Conservation (phyloP, 2,888 invertebrate genomes). For the Synergus japonicus region DNA sequence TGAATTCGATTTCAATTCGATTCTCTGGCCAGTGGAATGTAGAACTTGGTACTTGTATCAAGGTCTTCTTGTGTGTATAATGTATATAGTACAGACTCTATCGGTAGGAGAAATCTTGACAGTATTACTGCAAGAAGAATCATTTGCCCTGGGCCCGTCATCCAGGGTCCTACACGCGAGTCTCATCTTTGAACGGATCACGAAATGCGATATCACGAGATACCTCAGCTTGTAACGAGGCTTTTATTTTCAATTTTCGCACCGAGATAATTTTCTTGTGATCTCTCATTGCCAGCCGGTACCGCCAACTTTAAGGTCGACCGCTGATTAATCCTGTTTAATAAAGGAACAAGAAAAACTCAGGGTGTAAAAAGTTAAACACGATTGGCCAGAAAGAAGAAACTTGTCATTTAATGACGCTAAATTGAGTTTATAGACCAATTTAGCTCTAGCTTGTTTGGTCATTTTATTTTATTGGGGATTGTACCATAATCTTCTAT, state of each 20-base stretch:
- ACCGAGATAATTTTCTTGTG: conserved; percentile 44
- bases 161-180: conserved; percentile 51
- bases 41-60: conserved; percentile 52
- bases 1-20: conserved; percentile 32
- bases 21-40: conserved; percentile 31
- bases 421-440: conserved; percentile 31
- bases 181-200: conserved; percentile 53
- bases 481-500: too few species aligned
- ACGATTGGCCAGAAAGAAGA: conserved; percentile 15
- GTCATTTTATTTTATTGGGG: not conserved
- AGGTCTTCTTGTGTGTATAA: conserved; percentile 43
- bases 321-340: conserved; percentile 40
- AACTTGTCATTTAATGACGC: conserved; percentile 23
- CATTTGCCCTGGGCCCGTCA: conserved; percentile 55
- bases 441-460: not conserved
- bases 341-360: conserved; percentile 33
- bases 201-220: conserved; percentile 55
- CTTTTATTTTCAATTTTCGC: conserved; percentile 53
- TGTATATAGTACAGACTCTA: conserved; percentile 16
- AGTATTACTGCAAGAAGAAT: conserved; percentile 53
- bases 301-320: conserved; percentile 18
- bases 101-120: conserved; percentile 48
- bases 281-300: conserved; percentile 39
- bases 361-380: conserved; percentile 6
- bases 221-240: conserved; percentile 47